Evolutionary conservation across 2,113 vertebrate species (phyloP).

Genomic region (Danionella cerebrum): DNA sequence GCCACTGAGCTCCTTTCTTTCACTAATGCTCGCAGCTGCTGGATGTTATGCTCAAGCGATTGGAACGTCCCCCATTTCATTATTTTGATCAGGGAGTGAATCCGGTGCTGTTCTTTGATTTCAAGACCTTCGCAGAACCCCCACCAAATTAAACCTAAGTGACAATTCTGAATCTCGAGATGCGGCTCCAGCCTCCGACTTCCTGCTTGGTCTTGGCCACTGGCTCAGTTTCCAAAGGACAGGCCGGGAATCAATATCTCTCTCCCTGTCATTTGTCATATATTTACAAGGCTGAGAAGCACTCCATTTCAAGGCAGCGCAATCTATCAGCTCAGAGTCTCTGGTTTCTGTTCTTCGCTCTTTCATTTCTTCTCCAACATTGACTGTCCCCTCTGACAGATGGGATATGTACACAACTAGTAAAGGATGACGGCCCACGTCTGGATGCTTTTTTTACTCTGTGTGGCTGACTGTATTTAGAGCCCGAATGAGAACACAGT

Average conservation of each 20-base stretch:
- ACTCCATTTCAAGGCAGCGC: constrained; percentile 91
- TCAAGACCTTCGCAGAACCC: too few relatives aligned
- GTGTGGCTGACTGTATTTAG: constrained; percentile 20
- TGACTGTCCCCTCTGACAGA: constrained; percentile 36
- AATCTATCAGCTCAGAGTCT: constrained; percentile 77
- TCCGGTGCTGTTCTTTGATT: too few relatives aligned
- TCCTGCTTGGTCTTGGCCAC: not conserved
- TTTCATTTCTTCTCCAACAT: constrained; percentile 16
- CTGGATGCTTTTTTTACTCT: not conserved
- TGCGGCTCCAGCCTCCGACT: not conserved
- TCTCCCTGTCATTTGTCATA: constrained; percentile 95
- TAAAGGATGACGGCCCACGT: constrained; percentile 25
- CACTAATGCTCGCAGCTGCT: too few relatives aligned
- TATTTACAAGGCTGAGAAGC: constrained; percentile 98
- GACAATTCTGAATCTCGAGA: not conserved
- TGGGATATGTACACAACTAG: constrained; percentile 32
- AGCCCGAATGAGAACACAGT: constrained; percentile 28
- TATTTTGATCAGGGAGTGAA: too few relatives aligned
- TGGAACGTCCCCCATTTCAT: too few relatives aligned
- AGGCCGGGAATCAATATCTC: constrained; percentile 97
- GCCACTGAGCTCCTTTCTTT: too few relatives aligned
- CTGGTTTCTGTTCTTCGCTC: constrained; percentile 27
- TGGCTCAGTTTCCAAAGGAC: constrained; percentile 52
- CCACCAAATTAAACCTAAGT: not conserved
- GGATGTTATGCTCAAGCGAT: too few relatives aligned